Conservation (phyloP, 1,140 invertebrate species). For the Ceratitis capitata region DNA sequence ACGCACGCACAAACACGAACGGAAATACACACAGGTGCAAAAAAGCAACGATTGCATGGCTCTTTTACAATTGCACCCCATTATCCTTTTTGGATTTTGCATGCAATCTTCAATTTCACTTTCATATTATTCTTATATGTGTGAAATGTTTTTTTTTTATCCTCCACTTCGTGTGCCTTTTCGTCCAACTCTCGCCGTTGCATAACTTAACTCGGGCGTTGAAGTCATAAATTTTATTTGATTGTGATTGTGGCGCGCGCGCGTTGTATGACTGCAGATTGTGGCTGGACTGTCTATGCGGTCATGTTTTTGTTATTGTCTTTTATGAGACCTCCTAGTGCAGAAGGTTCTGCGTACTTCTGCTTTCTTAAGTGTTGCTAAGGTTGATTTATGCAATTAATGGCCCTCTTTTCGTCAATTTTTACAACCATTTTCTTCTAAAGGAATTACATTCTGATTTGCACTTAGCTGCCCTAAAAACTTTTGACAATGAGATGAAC, state of each 20-base stretch:
- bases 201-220: constrained; percentile 30
- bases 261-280: constrained; percentile 19
- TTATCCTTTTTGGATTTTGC: neutral
- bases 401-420: constrained; percentile 11
- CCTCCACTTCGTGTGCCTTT: neutral
- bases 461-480: too few species aligned
- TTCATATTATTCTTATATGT: neutral
- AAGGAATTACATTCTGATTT: too few species aligned
- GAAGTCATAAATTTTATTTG: neutral
- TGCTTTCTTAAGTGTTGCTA: neutral
- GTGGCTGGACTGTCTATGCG: neutral
- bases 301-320: neutral
- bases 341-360: constrained; percentile 20
- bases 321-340: neutral
- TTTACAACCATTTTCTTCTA: neutral
- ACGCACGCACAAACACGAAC: neutral
- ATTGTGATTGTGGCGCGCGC: constrained; percentile 33
- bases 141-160: neutral
- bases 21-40: neutral
- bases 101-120: neutral
- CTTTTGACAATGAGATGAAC: too few species aligned
- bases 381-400: constrained; percentile 22
- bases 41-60: neutral
- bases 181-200: neutral
- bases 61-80: neutral